Conservation (phyloP, 2,888 invertebrate genomes). For the Creontiades dilutus region DNA sequence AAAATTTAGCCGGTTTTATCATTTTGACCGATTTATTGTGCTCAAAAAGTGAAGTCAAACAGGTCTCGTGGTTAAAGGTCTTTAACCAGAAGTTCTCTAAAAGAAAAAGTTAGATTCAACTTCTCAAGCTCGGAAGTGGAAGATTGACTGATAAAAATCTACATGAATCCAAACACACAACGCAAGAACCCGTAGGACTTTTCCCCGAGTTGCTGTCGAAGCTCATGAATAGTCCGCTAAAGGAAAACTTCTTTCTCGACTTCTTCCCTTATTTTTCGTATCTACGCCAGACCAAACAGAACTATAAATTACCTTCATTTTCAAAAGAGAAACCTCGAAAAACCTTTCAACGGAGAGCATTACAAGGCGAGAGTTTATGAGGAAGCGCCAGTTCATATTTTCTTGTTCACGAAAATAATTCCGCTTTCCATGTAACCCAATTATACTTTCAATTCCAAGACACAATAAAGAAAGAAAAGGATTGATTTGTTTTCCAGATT, state of each 20-base stretch:
- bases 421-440: not conserved
- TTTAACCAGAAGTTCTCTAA: no score
- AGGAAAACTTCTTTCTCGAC: not conserved
- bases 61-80: no score
- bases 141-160: constrained; percentile 20
- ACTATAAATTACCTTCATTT: not conserved
- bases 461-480: constrained; percentile 2
- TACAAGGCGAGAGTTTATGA: not conserved
- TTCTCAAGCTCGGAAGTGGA: not conserved
- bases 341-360: not conserved
- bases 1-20: no score
- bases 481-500: constrained; percentile 32
- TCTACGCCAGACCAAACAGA: not conserved
- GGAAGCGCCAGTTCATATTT: not conserved
- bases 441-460: not conserved
- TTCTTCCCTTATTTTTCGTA: not conserved
- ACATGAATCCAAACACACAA: not conserved
- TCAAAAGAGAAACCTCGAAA: not conserved
- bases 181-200: constrained; percentile 8
- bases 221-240: not conserved
- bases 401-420: not conserved
- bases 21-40: no score
- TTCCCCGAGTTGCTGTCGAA: not conserved
- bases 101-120: not conserved
- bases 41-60: no score